phyloP scores from a whole-genome alignment of 2,797 vertebrate genomes.

The Podargus strigoides region DNA sequence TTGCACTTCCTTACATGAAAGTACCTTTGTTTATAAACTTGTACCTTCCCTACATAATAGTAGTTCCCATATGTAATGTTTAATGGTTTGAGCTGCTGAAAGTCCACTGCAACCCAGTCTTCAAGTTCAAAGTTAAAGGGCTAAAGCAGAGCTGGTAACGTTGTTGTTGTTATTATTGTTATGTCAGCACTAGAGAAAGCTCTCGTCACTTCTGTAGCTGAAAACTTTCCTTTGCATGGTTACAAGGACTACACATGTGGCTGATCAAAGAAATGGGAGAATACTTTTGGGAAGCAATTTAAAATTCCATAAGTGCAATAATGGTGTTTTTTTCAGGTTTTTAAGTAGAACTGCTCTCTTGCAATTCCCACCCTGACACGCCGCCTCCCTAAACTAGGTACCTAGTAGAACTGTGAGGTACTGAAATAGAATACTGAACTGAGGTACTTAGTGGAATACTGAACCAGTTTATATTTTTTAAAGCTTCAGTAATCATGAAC shows the following conservation, averaged over 20 bases:
- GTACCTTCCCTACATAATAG: neutral
- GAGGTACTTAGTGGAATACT: no score
- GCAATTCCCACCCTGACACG: neutral
- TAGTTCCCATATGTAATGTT: neutral
- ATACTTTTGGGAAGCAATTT: neutral
- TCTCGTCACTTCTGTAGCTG: neutral
- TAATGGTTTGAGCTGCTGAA: neutral
- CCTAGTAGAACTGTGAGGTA: neutral
- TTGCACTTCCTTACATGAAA: neutral
- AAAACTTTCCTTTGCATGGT: neutral
- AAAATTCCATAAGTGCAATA: neutral
- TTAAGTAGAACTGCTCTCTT: neutral
- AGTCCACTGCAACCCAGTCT: neutral
- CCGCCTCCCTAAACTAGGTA: neutral
- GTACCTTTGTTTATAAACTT: neutral
- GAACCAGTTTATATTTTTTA: neutral
- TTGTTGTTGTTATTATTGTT: neutral
- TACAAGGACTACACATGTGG: neutral
- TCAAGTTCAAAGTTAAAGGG: neutral
- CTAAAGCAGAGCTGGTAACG: neutral
- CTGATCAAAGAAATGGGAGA: neutral
- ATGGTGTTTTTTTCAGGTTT: neutral
- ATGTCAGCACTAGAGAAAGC: neutral
- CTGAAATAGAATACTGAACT: no score
- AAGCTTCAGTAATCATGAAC: neutral